These are phyloP conservation scores for Solenopsis invicta DNA, from an alignment of 1,140 invertebrate species.

Conservation along the genomic window DNA sequence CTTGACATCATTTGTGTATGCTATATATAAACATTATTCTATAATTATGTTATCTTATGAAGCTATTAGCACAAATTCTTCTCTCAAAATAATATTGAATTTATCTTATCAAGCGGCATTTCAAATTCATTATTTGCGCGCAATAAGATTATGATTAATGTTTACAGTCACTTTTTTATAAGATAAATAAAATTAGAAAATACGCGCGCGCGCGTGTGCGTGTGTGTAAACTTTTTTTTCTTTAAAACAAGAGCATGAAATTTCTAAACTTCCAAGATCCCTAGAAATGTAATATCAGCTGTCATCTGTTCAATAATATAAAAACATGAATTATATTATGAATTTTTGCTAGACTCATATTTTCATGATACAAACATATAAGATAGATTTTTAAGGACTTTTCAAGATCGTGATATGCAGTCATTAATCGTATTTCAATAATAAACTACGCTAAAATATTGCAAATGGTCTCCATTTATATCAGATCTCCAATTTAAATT, in stretches of 20 bases:
- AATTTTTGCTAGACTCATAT: conserved; percentile 1
- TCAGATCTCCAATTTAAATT: neutral
- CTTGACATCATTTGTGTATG: neutral
- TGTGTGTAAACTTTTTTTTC: neutral
- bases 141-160: neutral
- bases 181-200: neutral
- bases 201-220: neutral
- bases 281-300: neutral
- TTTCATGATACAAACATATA: neutral
- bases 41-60: neutral
- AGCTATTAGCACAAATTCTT: neutral
- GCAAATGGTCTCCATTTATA: neutral
- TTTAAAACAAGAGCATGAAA: neutral
- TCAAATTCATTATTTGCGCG: neutral
- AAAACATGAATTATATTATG: neutral
- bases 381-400: neutral
- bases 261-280: conserved; percentile 1
- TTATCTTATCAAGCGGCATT: neutral
- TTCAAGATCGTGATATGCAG: neutral
- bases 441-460: neutral
- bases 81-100: conserved; percentile 13
- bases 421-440: neutral
- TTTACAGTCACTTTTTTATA: neutral
- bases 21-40: neutral
- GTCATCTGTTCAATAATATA: conserved; percentile 4